Base-by-base conservation (phyloP, 2,888 invertebrate species). In the Acanthosepion pharaonis region DNA sequence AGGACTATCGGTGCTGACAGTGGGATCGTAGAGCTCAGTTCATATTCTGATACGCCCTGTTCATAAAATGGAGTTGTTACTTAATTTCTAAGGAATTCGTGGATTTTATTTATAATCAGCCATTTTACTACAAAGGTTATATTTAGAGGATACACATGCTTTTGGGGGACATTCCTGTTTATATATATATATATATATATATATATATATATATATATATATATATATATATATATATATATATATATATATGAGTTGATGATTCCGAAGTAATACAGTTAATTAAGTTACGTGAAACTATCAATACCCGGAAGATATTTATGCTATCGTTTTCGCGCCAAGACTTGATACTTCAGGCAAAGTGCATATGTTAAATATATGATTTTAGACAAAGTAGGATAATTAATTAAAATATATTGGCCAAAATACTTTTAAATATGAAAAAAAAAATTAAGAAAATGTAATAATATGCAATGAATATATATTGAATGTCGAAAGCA, bases 201-300 rank as follows among this genome's bases (percentile, higher is more conserved):
- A n/a, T 78, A n/a, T 78, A n/a, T 78, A n/a, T 78, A n/a, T 78
- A n/a, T 78, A n/a, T 78, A n/a, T 78, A n/a, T 78, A n/a, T 78
- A n/a, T 78, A n/a, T 78, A n/a, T n/a, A n/a, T n/a, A n/a, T 78
- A n/a, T 78, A n/a, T 78, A n/a, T 78, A n/a, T 78, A 78, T 78
- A n/a, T 78, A 15, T 28, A n/a, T 23, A 28, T 20, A n/a, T 78
- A 78, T 11, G n/a, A 78, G 28, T 78, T 78, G n/a, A n/a, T 78
- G 78, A n/a, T n/a, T 0, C n/a, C 8, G 1, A 15, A n/a, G n/a
- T 33, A 78, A 78, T 33, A 9, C 33, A 78, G 78, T n/a, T n/a
- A 78, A 78, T 78, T 78, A 78, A 33, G n/a, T 78, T 78, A 15
- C n/a, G n/a, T 5, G n/a, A n/a, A 78, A 78, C n/a, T n/a, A 78